Evolutionary conservation across 2,797 vertebrate genomes (phyloP), one percentile per base, ranked within the genome.

Genomic region (Spheniscus humboldti): DNA sequence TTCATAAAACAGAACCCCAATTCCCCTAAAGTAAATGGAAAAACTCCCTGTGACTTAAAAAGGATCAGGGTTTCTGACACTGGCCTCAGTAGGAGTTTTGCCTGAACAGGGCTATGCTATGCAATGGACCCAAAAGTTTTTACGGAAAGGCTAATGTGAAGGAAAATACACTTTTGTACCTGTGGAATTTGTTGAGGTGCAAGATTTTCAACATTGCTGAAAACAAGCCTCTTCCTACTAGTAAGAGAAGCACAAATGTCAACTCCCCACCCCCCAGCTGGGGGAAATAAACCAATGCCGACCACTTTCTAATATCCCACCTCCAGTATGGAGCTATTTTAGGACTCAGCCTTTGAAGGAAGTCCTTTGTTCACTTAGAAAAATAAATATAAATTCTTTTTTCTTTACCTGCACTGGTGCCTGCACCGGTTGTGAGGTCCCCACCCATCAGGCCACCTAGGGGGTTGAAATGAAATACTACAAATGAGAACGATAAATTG

Each of bases 381-480:
- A 92, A 95, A 79, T 33, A 79, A 93, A 92, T 15, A 83, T 11
- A 73, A 64, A 87, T 55, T 33, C 7, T 88, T 72, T 77, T 97
- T 78, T 98, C 98, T 98, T 99, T 99, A 99, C 99, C 99, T 99
- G 99, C 99, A 98, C 99, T 99, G 99, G 99, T 99, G 99, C 99
- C 99, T 98, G 99, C 99, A 99, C 99, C 99, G 98, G 99, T 99
- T 98, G 99, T 98, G 98, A 99, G 99, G 98, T 99, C 99, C 98
- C 99, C 99, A 98, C 99, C 99, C 99, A 99, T 99, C 98, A 99
- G 99, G 99, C 99, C 99, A 99, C 99, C 99, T 99, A 96, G 53
- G 97, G 97, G 98, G 96, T 98, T 94, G 98, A 98, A 98, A 97
- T 86, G 56, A 92, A 92, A 96, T 82, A 75, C 78, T 97, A 53